Conservation (phyloP, 2,113 vertebrate species). For the Cebidichthys violaceus region DNA sequence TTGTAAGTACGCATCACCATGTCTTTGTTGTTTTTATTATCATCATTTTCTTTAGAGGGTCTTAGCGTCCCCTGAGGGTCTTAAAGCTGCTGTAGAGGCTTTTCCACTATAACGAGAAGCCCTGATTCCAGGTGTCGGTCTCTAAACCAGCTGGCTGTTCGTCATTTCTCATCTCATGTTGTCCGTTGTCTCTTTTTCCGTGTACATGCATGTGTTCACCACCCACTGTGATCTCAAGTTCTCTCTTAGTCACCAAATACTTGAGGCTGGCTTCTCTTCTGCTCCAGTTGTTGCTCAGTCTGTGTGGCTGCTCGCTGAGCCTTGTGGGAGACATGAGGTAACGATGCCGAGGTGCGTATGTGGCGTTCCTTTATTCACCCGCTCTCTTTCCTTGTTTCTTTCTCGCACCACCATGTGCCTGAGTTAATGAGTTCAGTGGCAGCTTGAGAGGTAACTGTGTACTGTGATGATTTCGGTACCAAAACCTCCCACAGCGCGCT, state of each 20-base stretch:
- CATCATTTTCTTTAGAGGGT: neutral
- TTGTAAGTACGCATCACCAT: neutral
- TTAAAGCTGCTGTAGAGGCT: constrained; percentile 6
- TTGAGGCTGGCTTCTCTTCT: constrained; percentile 65
- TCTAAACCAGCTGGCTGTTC: constrained; percentile 22
- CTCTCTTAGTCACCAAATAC: constrained; percentile 66
- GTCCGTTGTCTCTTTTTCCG: constrained; percentile 28
- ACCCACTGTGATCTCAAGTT: constrained; percentile 49
- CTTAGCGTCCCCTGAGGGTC: neutral
- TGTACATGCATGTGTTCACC: constrained; percentile 38
- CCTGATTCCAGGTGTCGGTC: constrained; percentile 11
- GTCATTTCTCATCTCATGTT: constrained; percentile 2
- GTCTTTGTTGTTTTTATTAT: constrained; percentile 12
- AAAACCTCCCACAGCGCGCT: neutral
- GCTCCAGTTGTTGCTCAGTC: constrained; percentile 72
- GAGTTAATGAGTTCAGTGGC: constrained; percentile 24
- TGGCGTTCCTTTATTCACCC: constrained; percentile 16
- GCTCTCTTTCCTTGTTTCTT: constrained; percentile 1
- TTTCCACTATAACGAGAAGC: constrained; percentile 12
- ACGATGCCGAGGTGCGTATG: constrained; percentile 55
- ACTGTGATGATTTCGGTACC: neutral
- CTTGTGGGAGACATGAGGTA: constrained; percentile 61
- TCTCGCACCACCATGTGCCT: neutral
- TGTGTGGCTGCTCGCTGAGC: constrained; percentile 46
- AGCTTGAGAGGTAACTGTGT: neutral